Conservation (phyloP, 2,113 vertebrate species). For the Lepus timidus region DNA sequence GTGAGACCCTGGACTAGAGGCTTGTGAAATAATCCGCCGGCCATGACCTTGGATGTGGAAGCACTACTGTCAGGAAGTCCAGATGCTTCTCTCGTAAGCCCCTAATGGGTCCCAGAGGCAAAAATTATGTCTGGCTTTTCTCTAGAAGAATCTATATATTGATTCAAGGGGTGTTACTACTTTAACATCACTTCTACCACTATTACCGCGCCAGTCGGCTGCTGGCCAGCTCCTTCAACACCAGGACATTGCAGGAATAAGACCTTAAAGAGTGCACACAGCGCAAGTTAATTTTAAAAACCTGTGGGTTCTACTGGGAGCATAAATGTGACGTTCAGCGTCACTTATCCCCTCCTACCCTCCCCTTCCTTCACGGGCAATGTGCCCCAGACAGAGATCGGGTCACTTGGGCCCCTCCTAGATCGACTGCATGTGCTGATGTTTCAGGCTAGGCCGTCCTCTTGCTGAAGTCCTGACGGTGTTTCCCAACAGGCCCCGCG, state of each 20-base stretch:
- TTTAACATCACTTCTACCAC: neutral
- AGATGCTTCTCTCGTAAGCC: neutral
- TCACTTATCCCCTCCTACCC: neutral
- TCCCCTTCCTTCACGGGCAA: neutral
- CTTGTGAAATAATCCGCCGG: neutral
- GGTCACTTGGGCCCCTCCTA: fast-evolving
- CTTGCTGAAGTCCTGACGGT: neutral
- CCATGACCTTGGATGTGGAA: neutral
- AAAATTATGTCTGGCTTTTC: constrained; percentile 53
- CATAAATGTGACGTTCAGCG: neutral
- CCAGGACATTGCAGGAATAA: constrained; percentile 2
- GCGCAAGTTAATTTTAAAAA: constrained; percentile 54
- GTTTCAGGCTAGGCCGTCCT: neutral
- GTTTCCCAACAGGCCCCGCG: neutral
- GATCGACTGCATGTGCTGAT: neutral
- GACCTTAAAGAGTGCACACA: constrained; percentile 2
- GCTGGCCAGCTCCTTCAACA: neutral
- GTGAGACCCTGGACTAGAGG: neutral
- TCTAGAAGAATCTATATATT: constrained; percentile 52
- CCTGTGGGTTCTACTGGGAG: neutral
- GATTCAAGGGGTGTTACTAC: neutral
- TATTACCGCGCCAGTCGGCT: neutral
- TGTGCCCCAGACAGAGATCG: neutral
- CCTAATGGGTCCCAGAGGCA: constrained; percentile 21
- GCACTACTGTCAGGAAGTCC: neutral